Conservation (phyloP, 2,113 vertebrate genomes). For the Sorex araneus region DNA sequence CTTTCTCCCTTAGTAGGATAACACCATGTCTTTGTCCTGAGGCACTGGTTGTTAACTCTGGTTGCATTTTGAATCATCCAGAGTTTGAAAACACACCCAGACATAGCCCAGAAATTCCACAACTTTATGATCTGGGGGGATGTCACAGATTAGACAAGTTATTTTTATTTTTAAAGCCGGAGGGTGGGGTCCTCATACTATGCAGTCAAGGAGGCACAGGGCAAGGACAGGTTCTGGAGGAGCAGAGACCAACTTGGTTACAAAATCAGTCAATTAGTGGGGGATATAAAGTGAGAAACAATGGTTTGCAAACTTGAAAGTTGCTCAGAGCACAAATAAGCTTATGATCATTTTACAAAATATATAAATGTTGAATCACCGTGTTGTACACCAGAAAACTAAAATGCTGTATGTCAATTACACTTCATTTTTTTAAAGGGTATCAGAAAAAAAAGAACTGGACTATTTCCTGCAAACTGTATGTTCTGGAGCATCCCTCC, state of each 20-base stretch:
- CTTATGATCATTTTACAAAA: background rate
- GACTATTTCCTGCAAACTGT: background rate
- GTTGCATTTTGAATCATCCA: too few species aligned
- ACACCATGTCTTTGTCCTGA: too few species aligned
- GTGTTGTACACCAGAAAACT: background rate
- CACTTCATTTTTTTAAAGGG: background rate
- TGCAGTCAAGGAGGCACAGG: too few species aligned
- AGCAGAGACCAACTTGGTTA: background rate
- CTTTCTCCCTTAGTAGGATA: too few species aligned
- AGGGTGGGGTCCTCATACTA: too few species aligned
- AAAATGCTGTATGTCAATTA: background rate
- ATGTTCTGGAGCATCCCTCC: background rate
- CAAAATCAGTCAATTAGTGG: background rate
- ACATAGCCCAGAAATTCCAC: too few species aligned
- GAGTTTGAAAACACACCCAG: too few species aligned
- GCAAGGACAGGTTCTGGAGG: too few species aligned
- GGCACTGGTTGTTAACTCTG: too few species aligned
- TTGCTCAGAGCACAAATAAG: background rate
- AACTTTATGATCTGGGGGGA: too few species aligned
- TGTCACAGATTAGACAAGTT: too few species aligned
- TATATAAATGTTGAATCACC: background rate
- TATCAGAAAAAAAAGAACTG: background rate
- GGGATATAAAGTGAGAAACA: background rate
- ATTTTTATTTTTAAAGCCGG: too few species aligned
- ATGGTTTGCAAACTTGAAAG: background rate